Evolutionary conservation across 2,113 vertebrate species (phyloP).

Genomic region (Stigmatopora argus): DNA sequence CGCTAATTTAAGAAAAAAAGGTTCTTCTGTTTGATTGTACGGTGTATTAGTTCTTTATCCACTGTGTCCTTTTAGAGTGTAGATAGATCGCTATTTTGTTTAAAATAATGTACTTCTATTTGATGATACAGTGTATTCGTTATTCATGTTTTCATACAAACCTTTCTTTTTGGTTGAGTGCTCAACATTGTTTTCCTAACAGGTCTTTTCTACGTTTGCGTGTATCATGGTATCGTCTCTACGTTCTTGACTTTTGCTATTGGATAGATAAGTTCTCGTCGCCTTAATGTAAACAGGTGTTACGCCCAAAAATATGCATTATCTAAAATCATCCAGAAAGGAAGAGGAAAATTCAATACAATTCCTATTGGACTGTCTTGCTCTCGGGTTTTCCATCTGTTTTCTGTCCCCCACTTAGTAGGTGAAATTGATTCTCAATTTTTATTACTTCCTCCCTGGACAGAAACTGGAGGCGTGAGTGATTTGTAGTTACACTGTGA

Average conservation of each 20-base stretch:
- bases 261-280: background rate
- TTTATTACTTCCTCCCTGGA: constrained; percentile 3
- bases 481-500: background rate
- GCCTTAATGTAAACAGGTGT: background rate
- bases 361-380: background rate
- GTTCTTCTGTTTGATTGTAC: too few species aligned
- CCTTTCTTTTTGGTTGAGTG: background rate
- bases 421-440: constrained; percentile 1
- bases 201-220: background rate
- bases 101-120: background rate
- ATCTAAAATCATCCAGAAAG: background rate
- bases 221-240: background rate
- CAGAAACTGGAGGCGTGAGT: background rate
- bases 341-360: background rate
- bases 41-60: background rate
- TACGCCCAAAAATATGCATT: background rate
- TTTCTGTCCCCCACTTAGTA: background rate
- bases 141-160: background rate
- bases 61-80: background rate
- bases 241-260: background rate
- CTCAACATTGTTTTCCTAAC: background rate
- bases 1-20: too few species aligned
- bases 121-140: too few species aligned
- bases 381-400: background rate
- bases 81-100: background rate